Base-by-base conservation (phyloP, 2,888 invertebrate genomes). In the Temnothorax unifasciatus region DNA sequence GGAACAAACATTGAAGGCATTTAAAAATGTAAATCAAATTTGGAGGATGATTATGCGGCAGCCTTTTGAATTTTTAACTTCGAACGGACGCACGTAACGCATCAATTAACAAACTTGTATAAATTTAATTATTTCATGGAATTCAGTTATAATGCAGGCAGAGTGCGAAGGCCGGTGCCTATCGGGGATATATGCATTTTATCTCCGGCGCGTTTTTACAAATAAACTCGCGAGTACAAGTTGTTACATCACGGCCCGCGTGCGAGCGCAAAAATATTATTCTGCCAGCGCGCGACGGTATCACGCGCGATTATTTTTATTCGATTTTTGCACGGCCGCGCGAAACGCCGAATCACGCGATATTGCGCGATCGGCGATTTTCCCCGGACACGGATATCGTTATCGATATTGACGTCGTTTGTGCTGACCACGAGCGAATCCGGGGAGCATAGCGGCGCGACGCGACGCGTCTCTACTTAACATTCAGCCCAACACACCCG, bases 401-500 rank as follows among this genome's bases (percentile, higher is more conserved):
- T 83, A 82, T 73, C 85, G 83, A 59, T 83, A 83, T 82, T 52
- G 83, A 75, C 47, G 63, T 57, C 61, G 81, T 76, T 86, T 54
- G 71, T 44, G 77, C 63, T 68, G 87, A 84, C 87, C 89, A 25
- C 77, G 71, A 47, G 61, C n/a, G 59, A 81, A 71, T 73, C 73
- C 59, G 83, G 57, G 61, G 34, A 18, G 66, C 29, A 41, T 18
- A 69, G 59, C 54, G 34, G 8, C 41, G 41, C 21, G 41, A 15
- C 21, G 54, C 61, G 47, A 41, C 76, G 64, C 77, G 85, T 69
- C 34, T 91, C 93, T 91, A 89, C 91, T 93, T 93, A 93, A 90
- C 92, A 93, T 93, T 93, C 93, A 92, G 82, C 87, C 74, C 91
- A 87, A 91, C 92, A 90, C 90, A 91, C 86, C 90, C 91, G 91